phyloP scores from a whole-genome alignment of 53 echinoderm and acorn worm species.

The Crossaster papposus region DNA sequence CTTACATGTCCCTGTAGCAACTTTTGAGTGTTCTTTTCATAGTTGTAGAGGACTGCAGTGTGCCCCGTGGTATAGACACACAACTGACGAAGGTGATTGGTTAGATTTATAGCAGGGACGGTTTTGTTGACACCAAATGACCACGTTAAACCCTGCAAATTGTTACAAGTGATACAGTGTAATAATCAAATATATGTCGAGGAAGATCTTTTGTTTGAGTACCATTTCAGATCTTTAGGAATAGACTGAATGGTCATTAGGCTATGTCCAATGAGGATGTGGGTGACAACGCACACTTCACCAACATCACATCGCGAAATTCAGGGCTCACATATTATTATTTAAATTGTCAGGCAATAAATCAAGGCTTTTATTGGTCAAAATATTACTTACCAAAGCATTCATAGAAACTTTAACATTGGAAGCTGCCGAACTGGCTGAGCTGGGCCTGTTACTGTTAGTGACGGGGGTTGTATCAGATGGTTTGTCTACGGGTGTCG shows the following conservation, averaged over 20 bases:
- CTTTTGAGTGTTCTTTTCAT: conserved; percentile 87
- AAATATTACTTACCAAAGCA: conserved; percentile 31
- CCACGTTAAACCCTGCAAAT: conserved; percentile 85
- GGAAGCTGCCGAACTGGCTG: conserved; percentile 21
- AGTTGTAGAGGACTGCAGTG: conserved; percentile 88
- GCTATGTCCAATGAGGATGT: no score
- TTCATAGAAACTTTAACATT: conserved; percentile 10
- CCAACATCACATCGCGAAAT: no score
- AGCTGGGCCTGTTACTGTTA: conserved; percentile 22
- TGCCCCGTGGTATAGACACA: conserved; percentile 86
- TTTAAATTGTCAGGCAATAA: neutral
- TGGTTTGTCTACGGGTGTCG: conserved; percentile 27
- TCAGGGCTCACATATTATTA: no score
- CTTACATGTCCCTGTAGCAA: conserved; percentile 97
- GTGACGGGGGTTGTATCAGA: neutral
- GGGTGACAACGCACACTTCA: no score
- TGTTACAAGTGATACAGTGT: neutral
- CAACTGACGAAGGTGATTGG: conserved; percentile 73
- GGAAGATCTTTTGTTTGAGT: neutral
- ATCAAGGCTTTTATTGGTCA: no score
- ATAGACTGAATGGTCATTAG: no score
- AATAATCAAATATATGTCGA: neutral
- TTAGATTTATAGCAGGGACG: conserved; percentile 82
- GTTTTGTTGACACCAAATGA: conserved; percentile 93
- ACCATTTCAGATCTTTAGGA: no score